Conservation (phyloP, 1,140 invertebrate species). For the Ceratina australensis region DNA sequence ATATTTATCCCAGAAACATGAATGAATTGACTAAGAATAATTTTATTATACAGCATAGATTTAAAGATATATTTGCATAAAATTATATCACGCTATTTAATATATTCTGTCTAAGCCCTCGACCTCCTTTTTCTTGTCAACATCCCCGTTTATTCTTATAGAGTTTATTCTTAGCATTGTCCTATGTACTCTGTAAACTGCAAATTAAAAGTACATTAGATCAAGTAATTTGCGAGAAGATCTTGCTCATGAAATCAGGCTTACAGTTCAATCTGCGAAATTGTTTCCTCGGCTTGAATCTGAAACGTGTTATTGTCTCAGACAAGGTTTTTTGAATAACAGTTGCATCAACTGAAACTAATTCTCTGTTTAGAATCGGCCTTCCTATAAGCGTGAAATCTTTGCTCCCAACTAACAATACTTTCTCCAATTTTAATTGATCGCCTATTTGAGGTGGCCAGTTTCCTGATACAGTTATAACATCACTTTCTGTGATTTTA, state of each 20-base stretch:
- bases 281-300: slow-evolving; percentile 88
- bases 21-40: neutral
- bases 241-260: slow-evolving; percentile 37
- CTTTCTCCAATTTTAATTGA: slow-evolving; percentile 92
- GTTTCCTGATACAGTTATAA: slow-evolving; percentile 90
- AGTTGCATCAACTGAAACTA: slow-evolving; percentile 90
- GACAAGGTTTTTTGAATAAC: slow-evolving; percentile 94
- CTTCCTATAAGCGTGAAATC: slow-evolving; percentile 93
- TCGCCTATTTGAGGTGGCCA: slow-evolving; percentile 93
- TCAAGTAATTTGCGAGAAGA: neutral
- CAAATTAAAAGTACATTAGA: slow-evolving; percentile 50
- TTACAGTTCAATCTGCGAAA: slow-evolving; percentile 88
- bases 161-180: slow-evolving; percentile 88
- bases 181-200: slow-evolving; percentile 84
- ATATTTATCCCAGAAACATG: too few species aligned
- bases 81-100: slow-evolving; percentile 34
- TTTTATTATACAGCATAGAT: neutral
- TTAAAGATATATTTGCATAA: neutral
- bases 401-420: slow-evolving; percentile 89
- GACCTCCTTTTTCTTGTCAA: slow-evolving; percentile 76
- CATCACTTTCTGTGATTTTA: slow-evolving; percentile 92
- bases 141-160: slow-evolving; percentile 80
- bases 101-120: slow-evolving; percentile 75
- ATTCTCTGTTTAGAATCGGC: slow-evolving; percentile 87
- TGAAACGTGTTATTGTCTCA: slow-evolving; percentile 89